These are phyloP conservation scores for Chironomus striatipennis DNA, from an alignment of 1,140 invertebrate genomes.

Conservation along the genomic window DNA sequence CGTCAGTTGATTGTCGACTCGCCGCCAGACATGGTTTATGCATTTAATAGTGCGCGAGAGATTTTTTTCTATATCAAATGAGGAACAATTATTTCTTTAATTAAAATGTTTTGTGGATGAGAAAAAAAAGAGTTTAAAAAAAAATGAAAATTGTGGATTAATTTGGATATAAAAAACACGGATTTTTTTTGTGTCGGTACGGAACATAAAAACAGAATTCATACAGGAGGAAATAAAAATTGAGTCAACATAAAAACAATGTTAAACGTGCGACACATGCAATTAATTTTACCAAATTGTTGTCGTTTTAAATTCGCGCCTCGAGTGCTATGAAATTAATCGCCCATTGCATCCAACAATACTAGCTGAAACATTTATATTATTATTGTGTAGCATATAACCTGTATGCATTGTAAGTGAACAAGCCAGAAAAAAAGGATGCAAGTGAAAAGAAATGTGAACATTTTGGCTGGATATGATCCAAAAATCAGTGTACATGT, in stretches of 20 bases:
- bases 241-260: background rate
- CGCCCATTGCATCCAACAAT: background rate
- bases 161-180: background rate
- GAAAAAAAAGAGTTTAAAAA: no score
- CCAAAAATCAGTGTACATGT: background rate
- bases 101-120: background rate
- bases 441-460: background rate
- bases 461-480: background rate
- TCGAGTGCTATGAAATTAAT: background rate
- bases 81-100: background rate
- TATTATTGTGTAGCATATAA: background rate
- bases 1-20: slow-evolving; percentile 20
- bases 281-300: slow-evolving; percentile 10
- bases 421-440: background rate
- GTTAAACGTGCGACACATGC: slow-evolving; percentile 11
- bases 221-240: no score
- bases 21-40: background rate
- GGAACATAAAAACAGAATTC: background rate
- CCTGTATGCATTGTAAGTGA: background rate
- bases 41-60: background rate
- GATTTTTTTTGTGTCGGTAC: background rate
- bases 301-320: slow-evolving; percentile 6
- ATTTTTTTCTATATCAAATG: background rate
- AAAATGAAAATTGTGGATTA: background rate
- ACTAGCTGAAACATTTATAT: background rate